phyloP scores from a whole-genome alignment of 2,113 vertebrate genomes.

The Oncorhynchus keta region DNA sequence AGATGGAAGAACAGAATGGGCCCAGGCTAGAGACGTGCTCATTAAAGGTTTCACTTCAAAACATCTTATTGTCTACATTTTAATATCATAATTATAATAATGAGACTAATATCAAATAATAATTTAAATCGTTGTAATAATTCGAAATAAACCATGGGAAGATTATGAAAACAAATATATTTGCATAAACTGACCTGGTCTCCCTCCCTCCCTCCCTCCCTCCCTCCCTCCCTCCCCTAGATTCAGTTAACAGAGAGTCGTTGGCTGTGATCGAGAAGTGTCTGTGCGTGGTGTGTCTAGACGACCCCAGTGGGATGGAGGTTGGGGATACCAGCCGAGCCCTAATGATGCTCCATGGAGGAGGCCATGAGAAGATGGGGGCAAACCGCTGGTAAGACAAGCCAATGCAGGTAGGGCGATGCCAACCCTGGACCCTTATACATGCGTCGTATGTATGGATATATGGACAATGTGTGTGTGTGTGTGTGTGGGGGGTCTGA shows the following conservation, averaged over 20 bases:
- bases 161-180: too few species aligned
- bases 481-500: too few species aligned
- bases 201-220: background rate
- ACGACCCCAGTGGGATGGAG: conserved; percentile 71
- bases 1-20: conserved; percentile 89
- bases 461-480: too few species aligned
- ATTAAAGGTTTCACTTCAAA: conserved; percentile 80
- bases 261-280: conserved; percentile 90
- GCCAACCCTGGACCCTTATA: background rate
- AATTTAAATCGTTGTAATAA: background rate
- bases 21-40: conserved; percentile 81
- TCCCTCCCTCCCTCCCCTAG: conserved; percentile 59
- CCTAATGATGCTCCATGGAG: conserved; percentile 86
- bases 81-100: background rate
- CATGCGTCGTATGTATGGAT: too few species aligned
- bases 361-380: conserved; percentile 82
- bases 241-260: conserved; percentile 88
- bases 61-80: background rate
- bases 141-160: too few species aligned
- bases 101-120: background rate
- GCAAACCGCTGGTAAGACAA: conserved; percentile 98
- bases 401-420: conserved; percentile 86
- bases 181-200: background rate
- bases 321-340: conserved; percentile 81
- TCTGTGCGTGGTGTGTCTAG: conserved; percentile 89